Base-by-base conservation (phyloP, 2,113 vertebrate genomes). In the Hipposideros armiger region DNA sequence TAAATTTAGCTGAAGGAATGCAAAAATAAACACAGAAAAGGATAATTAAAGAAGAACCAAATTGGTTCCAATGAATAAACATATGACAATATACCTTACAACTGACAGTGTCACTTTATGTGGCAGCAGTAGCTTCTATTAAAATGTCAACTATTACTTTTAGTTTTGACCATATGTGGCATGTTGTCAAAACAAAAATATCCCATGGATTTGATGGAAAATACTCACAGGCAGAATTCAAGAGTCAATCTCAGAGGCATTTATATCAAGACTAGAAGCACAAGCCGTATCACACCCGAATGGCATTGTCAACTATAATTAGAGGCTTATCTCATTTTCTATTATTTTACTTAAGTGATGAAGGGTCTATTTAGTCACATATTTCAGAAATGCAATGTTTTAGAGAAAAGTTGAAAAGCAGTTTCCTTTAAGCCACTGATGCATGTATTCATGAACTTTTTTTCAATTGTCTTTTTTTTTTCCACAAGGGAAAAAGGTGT, bases 361-460 rank as follows among this genome's bases (percentile, higher is more conserved):
- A 95, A 77, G 8, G 0, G 7, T 69, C n/a, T 76, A 56, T 82
- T 92, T 92, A 87, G 26, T 85, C 47, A 87, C 77, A 60, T 72
- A 5, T 74, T 67, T 87, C 45, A 87, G 45, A 94, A 94, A 88
- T 47, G 52, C 40, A 78, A 28, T 40, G 7, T 19, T 86, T 69
- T 90, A 83, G 50, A 70, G 7, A 94, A n/a, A 11, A 56, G 3
- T 67, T 94, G 45, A 74, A 36, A 67, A 82, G 26, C 14, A 89
- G 40, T 83, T 87, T 94, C 7, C 36, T 69, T 84, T 73, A 81
- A 90, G 4, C 1, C 11, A 62, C 11, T 67, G n/a, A 92, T 95
- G n/a, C 42, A 80, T 96, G 58, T 81, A 93, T 81, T 94, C n/a
- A 64, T 72, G 54, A 74, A 10, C 88, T 19, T 70, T 80, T 84